Evolutionary conservation across 2,888 invertebrate genomes (phyloP).

Genomic region (Drosophila prostipennis): DNA sequence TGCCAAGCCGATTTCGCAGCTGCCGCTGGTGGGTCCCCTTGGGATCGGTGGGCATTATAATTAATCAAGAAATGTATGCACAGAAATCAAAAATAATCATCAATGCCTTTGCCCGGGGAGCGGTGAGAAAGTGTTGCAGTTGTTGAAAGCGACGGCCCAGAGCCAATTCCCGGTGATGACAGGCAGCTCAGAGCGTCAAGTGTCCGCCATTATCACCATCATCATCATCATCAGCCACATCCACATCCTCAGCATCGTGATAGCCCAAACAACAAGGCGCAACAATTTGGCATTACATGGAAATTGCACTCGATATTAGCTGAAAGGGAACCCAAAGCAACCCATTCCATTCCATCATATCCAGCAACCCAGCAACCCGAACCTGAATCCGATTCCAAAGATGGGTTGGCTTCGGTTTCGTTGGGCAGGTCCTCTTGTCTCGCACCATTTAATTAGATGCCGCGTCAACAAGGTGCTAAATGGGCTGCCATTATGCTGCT

Average conservation of each 20-base stretch:
- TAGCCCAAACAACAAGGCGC: constrained; percentile 60
- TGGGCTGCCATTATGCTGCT: constrained; percentile 76
- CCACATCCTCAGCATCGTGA: constrained; percentile 39
- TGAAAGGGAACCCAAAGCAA: constrained; percentile 15
- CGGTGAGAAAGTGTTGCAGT: constrained; percentile 60
- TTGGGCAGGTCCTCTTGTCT: constrained; percentile 25
- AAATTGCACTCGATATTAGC: constrained; percentile 63
- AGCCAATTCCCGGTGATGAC: constrained; percentile 31
- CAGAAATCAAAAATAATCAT: constrained; percentile 74
- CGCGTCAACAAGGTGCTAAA: constrained; percentile 84
- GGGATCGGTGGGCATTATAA: constrained; percentile 57
- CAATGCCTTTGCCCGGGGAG: constrained; percentile 53
- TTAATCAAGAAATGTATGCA: constrained; percentile 73
- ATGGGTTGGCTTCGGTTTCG: constrained; percentile 17
- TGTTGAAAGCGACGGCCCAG: constrained; percentile 53
- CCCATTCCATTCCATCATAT: neutral
- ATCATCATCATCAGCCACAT: constrained; percentile 23
- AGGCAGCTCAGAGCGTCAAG: constrained; percentile 30
- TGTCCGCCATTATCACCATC: constrained; percentile 50
- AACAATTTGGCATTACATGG: constrained; percentile 75
- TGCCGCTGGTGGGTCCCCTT: constrained; percentile 45
- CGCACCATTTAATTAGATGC: constrained; percentile 81
- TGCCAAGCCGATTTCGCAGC: constrained; percentile 59
- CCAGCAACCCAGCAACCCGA: neutral
- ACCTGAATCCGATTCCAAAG: constrained; percentile 15